Evolutionary conservation across 53 echinoderm and acorn worm genomes (phyloP), one percentile per base, ranked within the genome.

Genomic region (Echinometra lucunter): DNA sequence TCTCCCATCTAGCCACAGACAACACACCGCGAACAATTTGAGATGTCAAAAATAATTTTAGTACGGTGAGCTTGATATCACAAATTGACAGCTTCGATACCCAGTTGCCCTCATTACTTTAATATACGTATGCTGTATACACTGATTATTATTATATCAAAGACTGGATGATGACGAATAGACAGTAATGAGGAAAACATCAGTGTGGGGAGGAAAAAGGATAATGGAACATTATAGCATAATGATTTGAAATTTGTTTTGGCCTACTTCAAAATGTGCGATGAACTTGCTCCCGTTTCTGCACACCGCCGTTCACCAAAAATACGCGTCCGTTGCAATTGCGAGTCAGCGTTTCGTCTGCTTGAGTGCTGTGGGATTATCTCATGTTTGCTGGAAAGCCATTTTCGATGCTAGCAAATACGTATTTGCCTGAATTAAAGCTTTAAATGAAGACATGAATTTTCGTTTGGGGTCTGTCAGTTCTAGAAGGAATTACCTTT

Each of bases 1-100:
- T 78, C 78, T 40, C 78, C 78, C 78, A 78, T 78, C 78, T 78
- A 42, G 78, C 42, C 38, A 42, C 42, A 78, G 40, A 78, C 38
- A 42, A 42, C 78, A 17, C 38, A 78, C 78, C 78, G 38, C 0
- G 78, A 78, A 78, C 21, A 40, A 40, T 78, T 42, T 78, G 18
- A 78, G 21, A 21, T 78, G 78, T 78, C 78, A 1, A 40, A 42
- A 5, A 78, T 78, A 19, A 78, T 78, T 37, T 78, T 34, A 78
- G 15, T 23, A 12, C 23, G 7, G 78, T 40, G 72, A 23, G 1
- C 42, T 78, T 42, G 42, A 78, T 6, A 40, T 21, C 38, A 40
- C 42, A 78, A 78, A 78, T 78, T 78, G 78, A 78, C 78, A 78
- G 78, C 78, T 78, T 35, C 1, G 42, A 78, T 35, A 38, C 4